Evolutionary conservation across 2,888 invertebrate genomes (phyloP).

Genomic region (Deladenus siricidicola): DNA sequence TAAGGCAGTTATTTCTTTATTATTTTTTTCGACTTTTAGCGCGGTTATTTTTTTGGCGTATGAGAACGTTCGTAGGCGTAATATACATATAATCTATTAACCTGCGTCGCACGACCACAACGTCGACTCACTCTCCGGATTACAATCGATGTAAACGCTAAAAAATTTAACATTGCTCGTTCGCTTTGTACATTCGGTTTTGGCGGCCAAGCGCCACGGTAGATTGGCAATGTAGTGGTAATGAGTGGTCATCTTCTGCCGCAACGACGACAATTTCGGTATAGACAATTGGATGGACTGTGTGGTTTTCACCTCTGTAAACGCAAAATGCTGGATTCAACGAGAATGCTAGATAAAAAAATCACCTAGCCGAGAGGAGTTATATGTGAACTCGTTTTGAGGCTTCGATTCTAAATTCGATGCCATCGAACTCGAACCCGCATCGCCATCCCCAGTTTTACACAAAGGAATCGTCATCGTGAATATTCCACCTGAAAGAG

Average conservation of each 20-base stretch:
- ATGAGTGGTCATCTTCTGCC: constrained; percentile 23
- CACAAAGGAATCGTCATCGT: constrained; percentile 10
- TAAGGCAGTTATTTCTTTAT: no score
- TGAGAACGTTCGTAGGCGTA: no score
- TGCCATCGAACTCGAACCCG: neutral
- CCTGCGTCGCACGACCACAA: constrained; percentile 49
- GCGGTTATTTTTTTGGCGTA: no score
- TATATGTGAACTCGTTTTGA: neutral
- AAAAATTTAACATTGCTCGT: constrained; percentile 44
- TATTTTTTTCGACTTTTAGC: no score
- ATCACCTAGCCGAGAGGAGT: neutral
- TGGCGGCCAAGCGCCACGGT: constrained; percentile 46
- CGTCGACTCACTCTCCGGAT: constrained; percentile 49
- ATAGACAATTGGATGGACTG: constrained; percentile 26
- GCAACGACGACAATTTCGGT: constrained; percentile 16
- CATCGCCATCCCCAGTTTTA: neutral
- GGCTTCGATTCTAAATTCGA: neutral
- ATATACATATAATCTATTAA: no score
- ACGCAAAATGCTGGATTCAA: neutral
- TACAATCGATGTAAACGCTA: constrained; percentile 52
- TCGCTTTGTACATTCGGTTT: constrained; percentile 48
- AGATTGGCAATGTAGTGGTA: constrained; percentile 23
- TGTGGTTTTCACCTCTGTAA: constrained; percentile 18
- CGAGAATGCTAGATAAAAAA: neutral
- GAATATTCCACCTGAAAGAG: constrained; percentile 3